Evolutionary conservation across 2,888 invertebrate genomes (phyloP).

Genomic region (Drosophila multiciliata): DNA sequence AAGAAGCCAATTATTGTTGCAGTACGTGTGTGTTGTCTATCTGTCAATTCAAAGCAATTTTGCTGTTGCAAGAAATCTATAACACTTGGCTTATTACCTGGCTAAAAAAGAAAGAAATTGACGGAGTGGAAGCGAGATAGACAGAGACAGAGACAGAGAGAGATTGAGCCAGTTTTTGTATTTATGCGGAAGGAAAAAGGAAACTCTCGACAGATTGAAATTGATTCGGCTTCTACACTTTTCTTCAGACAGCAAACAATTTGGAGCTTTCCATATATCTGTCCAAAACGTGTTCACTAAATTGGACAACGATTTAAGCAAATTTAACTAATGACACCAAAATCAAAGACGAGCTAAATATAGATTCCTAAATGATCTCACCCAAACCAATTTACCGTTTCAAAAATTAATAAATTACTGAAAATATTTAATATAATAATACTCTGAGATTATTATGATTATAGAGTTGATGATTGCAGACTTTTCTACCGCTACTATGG

Average conservation of each 20-base stretch:
- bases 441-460: background rate
- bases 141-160: background rate
- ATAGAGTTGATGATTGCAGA: background rate
- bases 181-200: constrained; percentile 25
- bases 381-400: background rate
- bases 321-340: constrained; percentile 21
- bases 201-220: constrained; percentile 43
- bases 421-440: background rate
- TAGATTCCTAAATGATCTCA: constrained; percentile 22
- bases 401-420: background rate
- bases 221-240: background rate
- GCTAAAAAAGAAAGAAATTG: background rate
- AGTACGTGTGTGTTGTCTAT: constrained; percentile 31
- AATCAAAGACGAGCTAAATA: constrained; percentile 1
- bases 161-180: constrained; percentile 16
- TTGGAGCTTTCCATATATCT: constrained; percentile 1
- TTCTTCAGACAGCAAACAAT: constrained; percentile 45
- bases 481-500: background rate
- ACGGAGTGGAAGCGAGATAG: constrained; percentile 3
- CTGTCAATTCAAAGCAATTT: constrained; percentile 53
- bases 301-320: constrained; percentile 14
- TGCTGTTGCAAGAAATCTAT: constrained; percentile 59
- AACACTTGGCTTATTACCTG: constrained; percentile 34
- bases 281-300: constrained; percentile 23
- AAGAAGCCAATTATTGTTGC: constrained; percentile 81